Base-by-base conservation (phyloP, 2,113 vertebrate genomes). In the Rhinopomastus cyanomelas region DNA sequence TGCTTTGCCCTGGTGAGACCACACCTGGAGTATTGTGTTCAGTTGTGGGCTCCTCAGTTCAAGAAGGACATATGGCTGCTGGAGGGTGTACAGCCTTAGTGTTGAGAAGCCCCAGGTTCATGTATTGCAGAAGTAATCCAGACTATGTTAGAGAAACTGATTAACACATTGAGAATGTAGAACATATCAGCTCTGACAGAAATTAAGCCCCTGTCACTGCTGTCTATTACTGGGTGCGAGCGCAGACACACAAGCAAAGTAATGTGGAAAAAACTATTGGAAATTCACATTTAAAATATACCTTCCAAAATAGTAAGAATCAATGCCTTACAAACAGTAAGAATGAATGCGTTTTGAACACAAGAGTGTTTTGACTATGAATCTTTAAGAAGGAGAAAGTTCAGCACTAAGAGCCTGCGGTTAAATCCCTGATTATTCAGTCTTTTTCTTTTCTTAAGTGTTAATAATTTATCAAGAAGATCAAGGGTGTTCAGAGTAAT, bases 211-310 rank as follows among this genome's bases (percentile, higher is more conserved):
- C 88, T 94, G 77, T 42, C 87, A 80, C 88, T 94, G 79, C 93
- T 89, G 39, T 48, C 42, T 86, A 60, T 92, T 81, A 69, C 75
- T 81, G 91, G 69, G 86, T 88, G 66, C 55, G 81, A 92, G 56
- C 22, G 87, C 59, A 80, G 49, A 78, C 80, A 62, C 81, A 92
- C 78, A 90, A 92, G 80, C 72, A 52, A 94, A 96, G n/a, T 92
- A 95, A 88, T 86, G 62, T 83, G 75, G 80, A n/a, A 96, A 96
- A 96, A 94, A 94, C 90, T 92, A 95, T 76, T 90, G 94, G 94
- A 96, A 97, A 95, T 66, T 92, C 6, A 3, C 89, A 88, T 95
- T 95, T 97, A 95, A 97, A 97, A 93, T 81, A 94, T 87, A 96
- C 82, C 84, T 96, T 94, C 89, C 87, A 96, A 96, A 96, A 94